These are phyloP conservation scores for Brachyalestes nurse DNA, from an alignment of 2,797 vertebrate genomes.

Conservation along the genomic window DNA sequence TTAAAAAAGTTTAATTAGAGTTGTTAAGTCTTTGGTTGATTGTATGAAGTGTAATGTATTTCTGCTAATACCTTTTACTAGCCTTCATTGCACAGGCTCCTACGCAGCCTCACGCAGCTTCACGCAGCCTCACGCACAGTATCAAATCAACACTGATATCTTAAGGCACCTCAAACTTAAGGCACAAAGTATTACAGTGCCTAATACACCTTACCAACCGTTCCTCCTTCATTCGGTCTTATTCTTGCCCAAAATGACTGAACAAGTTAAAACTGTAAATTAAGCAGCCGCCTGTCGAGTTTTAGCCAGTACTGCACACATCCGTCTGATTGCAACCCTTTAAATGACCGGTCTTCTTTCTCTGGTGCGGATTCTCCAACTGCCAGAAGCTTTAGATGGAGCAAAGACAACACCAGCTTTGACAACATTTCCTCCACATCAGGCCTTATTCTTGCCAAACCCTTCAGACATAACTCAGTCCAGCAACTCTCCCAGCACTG, in stretches of 20 bases:
- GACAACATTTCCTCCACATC: background rate
- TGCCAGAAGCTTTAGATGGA: background rate
- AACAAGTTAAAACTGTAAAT: background rate
- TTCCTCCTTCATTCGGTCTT: background rate
- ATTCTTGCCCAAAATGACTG: background rate
- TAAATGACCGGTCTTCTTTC: background rate
- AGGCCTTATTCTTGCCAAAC: background rate
- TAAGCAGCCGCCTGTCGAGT: background rate
- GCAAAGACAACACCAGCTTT: background rate
- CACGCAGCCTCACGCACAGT: background rate
- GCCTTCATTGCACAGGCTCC: constrained; percentile 2
- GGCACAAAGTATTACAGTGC: background rate
- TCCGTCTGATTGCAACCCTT: background rate
- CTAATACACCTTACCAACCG: background rate
- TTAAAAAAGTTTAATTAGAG: background rate
- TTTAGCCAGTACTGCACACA: background rate
- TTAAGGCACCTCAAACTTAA: background rate
- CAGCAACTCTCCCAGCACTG: background rate
- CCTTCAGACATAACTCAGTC: background rate
- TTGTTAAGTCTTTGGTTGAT: background rate
- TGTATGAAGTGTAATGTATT: background rate
- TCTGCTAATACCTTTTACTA: background rate
- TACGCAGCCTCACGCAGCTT: background rate
- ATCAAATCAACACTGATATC: background rate
- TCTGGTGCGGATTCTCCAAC: background rate